Conservation (phyloP, 1,140 invertebrate genomes). For the Phymorhynchus buccinoides region DNA sequence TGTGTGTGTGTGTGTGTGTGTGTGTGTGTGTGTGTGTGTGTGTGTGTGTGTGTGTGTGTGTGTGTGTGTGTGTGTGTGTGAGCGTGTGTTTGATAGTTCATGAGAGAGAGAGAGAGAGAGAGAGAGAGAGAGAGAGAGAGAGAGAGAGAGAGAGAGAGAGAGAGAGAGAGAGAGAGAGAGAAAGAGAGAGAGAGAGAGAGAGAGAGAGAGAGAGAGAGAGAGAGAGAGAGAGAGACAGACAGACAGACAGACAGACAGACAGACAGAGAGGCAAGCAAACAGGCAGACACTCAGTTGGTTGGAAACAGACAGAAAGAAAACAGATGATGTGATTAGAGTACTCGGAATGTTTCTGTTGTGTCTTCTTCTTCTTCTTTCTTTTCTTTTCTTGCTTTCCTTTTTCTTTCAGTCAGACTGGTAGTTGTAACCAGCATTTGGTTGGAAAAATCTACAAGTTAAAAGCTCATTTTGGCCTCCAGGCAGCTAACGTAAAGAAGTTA, state of each 20-base stretch:
- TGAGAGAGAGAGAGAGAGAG: neutral
- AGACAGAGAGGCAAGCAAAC: neutral
- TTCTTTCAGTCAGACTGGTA: no score
- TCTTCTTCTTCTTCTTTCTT: no score
- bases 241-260: conserved; percentile 24
- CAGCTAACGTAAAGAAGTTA: no score
- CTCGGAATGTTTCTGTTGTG: no score
- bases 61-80: conserved; percentile 4
- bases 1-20: conserved; percentile 3
- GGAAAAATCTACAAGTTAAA: no score
- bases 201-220: conserved; percentile 33
- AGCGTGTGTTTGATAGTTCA: neutral
- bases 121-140: neutral
- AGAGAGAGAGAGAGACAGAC: conserved; percentile 23
- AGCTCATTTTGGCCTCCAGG: no score
- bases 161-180: neutral
- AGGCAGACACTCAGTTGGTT: neutral
- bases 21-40: conserved; percentile 8
- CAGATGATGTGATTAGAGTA: no score
- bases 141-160: neutral
- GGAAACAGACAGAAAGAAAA: no score
- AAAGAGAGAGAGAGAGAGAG: conserved; percentile 13
- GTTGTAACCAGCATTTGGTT: no score
- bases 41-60: conserved; percentile 2
- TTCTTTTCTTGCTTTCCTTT: no score